A percentile compares a stretch with the other conserved stretches of the same genome.
Conservation (phyloP, 2,113 vertebrate genomes). For the Antennarius striatus region DNA sequence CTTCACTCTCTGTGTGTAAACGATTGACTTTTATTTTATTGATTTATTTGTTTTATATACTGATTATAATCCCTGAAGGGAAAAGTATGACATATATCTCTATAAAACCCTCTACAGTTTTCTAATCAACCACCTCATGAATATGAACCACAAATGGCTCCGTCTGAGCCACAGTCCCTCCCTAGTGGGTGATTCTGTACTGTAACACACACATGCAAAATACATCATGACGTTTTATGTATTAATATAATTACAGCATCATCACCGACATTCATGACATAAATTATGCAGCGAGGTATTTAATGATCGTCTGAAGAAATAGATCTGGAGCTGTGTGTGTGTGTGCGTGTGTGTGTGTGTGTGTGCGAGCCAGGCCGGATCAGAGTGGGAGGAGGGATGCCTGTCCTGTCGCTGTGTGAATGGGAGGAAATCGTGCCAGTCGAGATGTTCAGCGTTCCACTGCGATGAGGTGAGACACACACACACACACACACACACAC, state of each 20-base stretch:
- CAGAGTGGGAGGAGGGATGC: constrained; percentile 73
- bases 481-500: not conserved
- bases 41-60: too few relatives aligned
- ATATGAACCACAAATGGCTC: constrained; percentile 9
- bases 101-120: constrained; percentile 37
- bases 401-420: constrained; percentile 70
- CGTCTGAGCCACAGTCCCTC: constrained; percentile 3
- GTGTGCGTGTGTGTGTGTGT: constrained; percentile 13
- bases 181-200: not conserved
- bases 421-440: constrained; percentile 60
- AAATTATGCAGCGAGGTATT: constrained; percentile 4
- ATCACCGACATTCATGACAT: not conserved
- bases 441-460: constrained; percentile 56
- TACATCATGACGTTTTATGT: not conserved
- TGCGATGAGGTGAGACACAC: constrained; percentile 68
- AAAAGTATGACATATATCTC: constrained; percentile 33
- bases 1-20: not conserved
- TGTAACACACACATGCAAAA: not conserved
- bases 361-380: constrained; percentile 63
- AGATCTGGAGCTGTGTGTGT: not conserved
- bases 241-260: constrained; percentile 23
- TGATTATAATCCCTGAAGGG: too few relatives aligned
- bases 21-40: too few relatives aligned
- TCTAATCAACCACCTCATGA: constrained; percentile 37
- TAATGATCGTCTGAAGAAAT: not conserved